phyloP scores from a whole-genome alignment of 2,113 vertebrate genomes.

The Formicarius rufipectus region DNA sequence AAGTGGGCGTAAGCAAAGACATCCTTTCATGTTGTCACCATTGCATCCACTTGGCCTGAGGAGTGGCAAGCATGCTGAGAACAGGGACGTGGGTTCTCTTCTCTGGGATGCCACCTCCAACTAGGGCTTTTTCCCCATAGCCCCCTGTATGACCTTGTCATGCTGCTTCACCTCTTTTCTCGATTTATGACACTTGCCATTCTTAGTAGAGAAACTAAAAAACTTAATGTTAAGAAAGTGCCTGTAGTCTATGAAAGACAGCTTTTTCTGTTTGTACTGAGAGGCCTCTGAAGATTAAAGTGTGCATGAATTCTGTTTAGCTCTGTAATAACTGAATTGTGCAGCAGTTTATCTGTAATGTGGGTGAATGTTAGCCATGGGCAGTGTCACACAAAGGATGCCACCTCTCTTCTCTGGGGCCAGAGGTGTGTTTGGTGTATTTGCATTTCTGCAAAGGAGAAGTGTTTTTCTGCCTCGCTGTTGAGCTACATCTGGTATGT shows the following conservation, averaged over 20 bases:
- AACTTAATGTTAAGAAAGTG: not conserved
- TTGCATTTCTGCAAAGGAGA: not conserved
- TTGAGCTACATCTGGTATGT: not conserved
- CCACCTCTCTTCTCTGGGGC: not conserved
- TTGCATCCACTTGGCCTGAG: not conserved
- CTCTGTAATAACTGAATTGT: not conserved
- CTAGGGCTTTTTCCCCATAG: not conserved
- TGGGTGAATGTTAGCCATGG: not conserved
- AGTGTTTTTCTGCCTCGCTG: not conserved
- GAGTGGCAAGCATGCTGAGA: not conserved
- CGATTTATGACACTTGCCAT: not conserved
- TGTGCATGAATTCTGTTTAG: not conserved
- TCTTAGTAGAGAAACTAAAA: not conserved
- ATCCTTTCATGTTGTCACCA: not conserved
- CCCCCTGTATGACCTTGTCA: not conserved
- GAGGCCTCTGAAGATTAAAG: not conserved
- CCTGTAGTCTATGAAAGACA: not conserved
- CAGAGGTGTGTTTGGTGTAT: not conserved
- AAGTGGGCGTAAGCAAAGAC: not conserved
- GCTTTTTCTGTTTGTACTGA: not conserved
- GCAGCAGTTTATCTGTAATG: not conserved
- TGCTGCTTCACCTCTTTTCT: not conserved
- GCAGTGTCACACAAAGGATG: not conserved
- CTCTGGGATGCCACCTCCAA: not conserved
- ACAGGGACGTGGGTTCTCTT: not conserved